These are phyloP conservation scores for Aspidiotus rigidus DNA, from an alignment of 2,888 invertebrate genomes.

Conservation along the genomic window DNA sequence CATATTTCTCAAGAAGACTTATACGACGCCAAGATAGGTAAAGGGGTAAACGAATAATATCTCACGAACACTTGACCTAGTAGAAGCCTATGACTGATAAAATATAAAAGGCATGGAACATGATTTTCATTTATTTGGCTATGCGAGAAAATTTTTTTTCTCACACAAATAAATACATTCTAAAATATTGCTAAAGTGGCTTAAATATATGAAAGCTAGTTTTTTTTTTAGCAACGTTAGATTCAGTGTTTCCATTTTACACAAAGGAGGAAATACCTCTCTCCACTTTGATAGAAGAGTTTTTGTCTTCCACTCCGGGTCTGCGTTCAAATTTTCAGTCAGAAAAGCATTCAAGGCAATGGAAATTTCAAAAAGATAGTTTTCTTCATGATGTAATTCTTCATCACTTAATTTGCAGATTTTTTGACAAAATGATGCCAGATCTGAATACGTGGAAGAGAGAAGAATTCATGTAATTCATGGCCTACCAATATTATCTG, in stretches of 20 bases:
- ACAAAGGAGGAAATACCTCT: conserved; percentile 12
- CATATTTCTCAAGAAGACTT: no score
- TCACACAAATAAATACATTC: no score
- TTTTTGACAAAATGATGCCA: background rate
- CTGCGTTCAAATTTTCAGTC: conserved; percentile 9
- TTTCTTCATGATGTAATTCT: background rate
- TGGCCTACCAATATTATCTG: background rate
- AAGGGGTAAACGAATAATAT: no score
- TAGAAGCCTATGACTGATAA: no score
- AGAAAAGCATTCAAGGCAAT: conserved; percentile 17
- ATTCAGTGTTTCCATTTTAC: conserved; percentile 12
- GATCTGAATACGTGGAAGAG: background rate
- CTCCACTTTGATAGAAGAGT: background rate
- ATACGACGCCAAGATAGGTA: no score
- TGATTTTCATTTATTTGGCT: no score
- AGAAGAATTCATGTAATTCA: background rate
- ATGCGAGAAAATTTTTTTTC: no score
- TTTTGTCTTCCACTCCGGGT: conserved; percentile 18
- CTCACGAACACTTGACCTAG: no score
- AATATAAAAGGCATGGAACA: no score
- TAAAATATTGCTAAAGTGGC: no score
- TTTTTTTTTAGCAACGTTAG: conserved; percentile 19
- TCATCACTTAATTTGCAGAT: background rate
- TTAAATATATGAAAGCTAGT: no score
- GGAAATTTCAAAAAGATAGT: conserved; percentile 6